phyloP scores from a whole-genome alignment of 1,140 invertebrate species.

The Heliconius himera region DNA sequence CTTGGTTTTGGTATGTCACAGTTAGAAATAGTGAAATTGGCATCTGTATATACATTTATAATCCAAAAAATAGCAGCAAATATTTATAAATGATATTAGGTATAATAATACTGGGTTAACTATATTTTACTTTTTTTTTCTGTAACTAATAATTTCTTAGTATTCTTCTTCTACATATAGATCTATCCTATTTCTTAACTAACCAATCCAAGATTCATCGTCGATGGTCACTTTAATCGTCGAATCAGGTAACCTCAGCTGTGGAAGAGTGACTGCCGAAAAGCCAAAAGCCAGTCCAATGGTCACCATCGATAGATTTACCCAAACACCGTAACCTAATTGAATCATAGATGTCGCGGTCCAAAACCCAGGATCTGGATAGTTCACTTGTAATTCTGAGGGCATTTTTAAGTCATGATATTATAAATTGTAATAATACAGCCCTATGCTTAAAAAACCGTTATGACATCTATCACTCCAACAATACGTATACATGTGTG shows the following conservation, averaged over 20 bases:
- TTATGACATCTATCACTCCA: background rate
- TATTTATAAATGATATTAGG: too few relatives aligned
- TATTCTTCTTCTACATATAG: background rate
- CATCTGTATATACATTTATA: too few relatives aligned
- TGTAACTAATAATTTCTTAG: too few relatives aligned
- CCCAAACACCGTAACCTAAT: slow-evolving; percentile 59
- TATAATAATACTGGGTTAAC: too few relatives aligned
- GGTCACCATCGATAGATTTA: slow-evolving; percentile 75
- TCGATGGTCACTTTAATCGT: slow-evolving; percentile 48
- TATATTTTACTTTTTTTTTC: too few relatives aligned
- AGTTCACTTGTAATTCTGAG: slow-evolving; percentile 25
- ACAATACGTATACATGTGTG: background rate
- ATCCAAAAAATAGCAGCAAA: too few relatives aligned
- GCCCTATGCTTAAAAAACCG: background rate
- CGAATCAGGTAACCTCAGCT: slow-evolving; percentile 57
- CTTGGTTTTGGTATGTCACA: too few relatives aligned
- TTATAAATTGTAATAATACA: background rate
- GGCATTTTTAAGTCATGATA: slow-evolving; percentile 14
- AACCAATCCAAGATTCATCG: slow-evolving; percentile 82
- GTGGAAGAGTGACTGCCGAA: slow-evolving; percentile 78
- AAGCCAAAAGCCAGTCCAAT: slow-evolving; percentile 81
- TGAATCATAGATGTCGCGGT: slow-evolving; percentile 57
- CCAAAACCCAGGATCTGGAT: slow-evolving; percentile 55
- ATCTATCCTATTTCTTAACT: background rate
- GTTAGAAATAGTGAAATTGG: too few relatives aligned